These are phyloP conservation scores for Drosophila neotestacea DNA, from an alignment of 2,888 invertebrate species.

Conservation along the genomic window DNA sequence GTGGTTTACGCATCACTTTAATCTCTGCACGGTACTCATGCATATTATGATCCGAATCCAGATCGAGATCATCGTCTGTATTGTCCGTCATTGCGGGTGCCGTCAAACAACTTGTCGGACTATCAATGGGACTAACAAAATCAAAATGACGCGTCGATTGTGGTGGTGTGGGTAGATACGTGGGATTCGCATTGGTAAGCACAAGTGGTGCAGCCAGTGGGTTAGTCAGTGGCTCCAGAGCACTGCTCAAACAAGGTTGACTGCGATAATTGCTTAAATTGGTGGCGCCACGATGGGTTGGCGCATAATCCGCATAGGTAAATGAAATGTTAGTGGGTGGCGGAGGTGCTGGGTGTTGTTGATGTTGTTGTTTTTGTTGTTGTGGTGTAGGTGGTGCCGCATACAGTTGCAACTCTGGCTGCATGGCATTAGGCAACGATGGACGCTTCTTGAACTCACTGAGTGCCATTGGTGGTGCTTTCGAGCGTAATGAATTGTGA, in stretches of 20 bases:
- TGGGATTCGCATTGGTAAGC: slow-evolving; percentile 81
- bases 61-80: slow-evolving; percentile 82
- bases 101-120: slow-evolving; percentile 77
- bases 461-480: slow-evolving; percentile 46
- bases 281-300: slow-evolving; percentile 35
- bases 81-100: slow-evolving; percentile 69
- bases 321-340: slow-evolving; percentile 81
- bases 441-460: slow-evolving; percentile 82
- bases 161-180: slow-evolving; percentile 45
- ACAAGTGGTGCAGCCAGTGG: slow-evolving; percentile 83
- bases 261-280: slow-evolving; percentile 71
- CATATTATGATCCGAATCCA: slow-evolving; percentile 85
- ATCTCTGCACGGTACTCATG: slow-evolving; percentile 89
- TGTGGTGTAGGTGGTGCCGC: slow-evolving; percentile 23
- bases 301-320: slow-evolving; percentile 75
- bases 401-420: slow-evolving; percentile 63
- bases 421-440: slow-evolving; percentile 83
- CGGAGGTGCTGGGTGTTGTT: slow-evolving; percentile 54
- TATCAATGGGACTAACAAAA: slow-evolving; percentile 72
- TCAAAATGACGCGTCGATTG: slow-evolving; percentile 59
- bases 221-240: slow-evolving; percentile 86
- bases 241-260: slow-evolving; percentile 86
- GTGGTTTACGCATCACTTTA: slow-evolving; percentile 91
- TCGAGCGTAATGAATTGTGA: slow-evolving; percentile 81
- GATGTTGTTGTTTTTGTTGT: slow-evolving; percentile 12